Conservation (phyloP, 2,888 invertebrate species). For the Troides aeacus region DNA sequence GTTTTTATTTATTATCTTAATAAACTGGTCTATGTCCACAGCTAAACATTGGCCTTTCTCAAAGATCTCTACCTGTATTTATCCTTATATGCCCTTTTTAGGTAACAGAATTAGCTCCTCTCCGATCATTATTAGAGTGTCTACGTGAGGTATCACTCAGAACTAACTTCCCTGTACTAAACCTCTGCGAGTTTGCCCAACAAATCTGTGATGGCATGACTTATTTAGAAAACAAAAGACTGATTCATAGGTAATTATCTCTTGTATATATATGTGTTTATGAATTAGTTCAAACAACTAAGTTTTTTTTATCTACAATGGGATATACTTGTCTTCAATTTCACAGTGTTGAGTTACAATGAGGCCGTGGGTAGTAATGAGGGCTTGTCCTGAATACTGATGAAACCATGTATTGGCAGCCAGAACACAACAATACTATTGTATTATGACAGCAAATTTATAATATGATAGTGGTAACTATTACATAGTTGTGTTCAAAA, state of each 20-base stretch:
- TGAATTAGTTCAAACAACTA: no score
- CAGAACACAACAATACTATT: not conserved
- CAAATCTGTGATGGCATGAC: conserved; percentile 99
- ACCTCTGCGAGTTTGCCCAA: conserved; percentile 96
- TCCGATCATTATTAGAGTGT: conserved; percentile 96
- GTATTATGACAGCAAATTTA: not conserved
- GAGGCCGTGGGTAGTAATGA: no score
- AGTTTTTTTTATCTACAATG: no score
- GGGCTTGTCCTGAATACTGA: no score
- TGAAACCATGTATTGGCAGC: no score
- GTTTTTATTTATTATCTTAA: no score
- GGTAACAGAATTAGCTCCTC: conserved; percentile 97
- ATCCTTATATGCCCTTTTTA: conserved; percentile 44
- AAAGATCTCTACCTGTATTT: not conserved
- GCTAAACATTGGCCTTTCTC: no score
- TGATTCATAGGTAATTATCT: conserved; percentile 89
- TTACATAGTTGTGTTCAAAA: not conserved
- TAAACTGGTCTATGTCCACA: no score
- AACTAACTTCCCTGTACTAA: conserved; percentile 94
- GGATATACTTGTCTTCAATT: no score
- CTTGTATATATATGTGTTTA: not conserved
- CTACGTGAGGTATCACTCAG: conserved; percentile 95
- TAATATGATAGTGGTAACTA: not conserved
- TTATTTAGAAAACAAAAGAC: conserved; percentile 96
- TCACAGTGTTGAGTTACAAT: no score